Conservation (phyloP, 2,797 vertebrate genomes). For the Diplodus sargus region DNA sequence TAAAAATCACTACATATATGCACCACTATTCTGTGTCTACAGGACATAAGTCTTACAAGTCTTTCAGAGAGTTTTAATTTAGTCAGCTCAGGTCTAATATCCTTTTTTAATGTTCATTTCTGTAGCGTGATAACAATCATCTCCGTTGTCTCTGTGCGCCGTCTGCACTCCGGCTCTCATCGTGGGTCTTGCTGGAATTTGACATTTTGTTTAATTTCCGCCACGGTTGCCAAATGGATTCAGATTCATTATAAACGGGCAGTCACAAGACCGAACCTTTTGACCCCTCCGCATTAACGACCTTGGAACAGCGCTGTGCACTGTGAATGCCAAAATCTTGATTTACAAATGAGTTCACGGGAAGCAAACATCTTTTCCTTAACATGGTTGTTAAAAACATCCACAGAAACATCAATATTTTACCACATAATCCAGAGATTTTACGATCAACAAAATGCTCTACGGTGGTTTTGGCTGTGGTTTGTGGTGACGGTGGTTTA, state of each 20-base stretch:
- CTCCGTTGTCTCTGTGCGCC: not conserved
- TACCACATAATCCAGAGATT: not conserved
- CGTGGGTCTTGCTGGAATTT: conserved; percentile 47
- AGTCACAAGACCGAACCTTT: conserved; percentile 30
- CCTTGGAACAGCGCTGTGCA: not conserved
- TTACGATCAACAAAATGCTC: not conserved
- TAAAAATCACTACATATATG: not conserved
- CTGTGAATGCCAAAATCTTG: not conserved
- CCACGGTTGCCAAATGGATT: conserved; percentile 23
- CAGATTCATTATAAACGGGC: conserved; percentile 31
- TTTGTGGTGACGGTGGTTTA: not conserved
- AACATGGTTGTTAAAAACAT: not conserved
- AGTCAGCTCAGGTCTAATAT: not conserved
- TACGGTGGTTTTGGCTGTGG: not conserved
- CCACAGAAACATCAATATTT: not conserved
- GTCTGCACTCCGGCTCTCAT: conserved; percentile 15
- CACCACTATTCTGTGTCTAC: not conserved
- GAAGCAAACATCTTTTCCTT: not conserved
- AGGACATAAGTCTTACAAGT: not conserved
- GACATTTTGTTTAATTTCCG: conserved; percentile 43
- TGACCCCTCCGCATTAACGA: conserved; percentile 22
- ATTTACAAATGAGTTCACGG: not conserved
- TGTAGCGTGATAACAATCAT: not conserved
- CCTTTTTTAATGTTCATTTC: not conserved
- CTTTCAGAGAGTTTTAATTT: not conserved